These are phyloP conservation scores for Hylaeus anthracinus DNA, from an alignment of 1,140 invertebrate species.

Conservation along the genomic window DNA sequence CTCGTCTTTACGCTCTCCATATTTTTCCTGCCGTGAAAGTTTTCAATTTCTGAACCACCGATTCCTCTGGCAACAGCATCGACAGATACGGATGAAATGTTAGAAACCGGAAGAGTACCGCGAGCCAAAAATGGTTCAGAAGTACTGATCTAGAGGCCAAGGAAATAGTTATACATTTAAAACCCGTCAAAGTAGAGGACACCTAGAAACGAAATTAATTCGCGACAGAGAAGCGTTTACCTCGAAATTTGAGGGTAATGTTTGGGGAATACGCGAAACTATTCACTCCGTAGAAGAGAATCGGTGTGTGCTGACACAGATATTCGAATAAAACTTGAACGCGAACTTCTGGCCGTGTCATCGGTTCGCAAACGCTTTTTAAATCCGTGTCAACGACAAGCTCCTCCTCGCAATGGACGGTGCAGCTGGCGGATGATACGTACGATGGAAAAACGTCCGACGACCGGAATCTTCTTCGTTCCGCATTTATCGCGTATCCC, in stretches of 20 bases:
- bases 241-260: not conserved
- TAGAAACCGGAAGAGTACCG: no score
- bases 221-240: not conserved
- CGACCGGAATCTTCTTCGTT: constrained; percentile 7
- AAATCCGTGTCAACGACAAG: constrained; percentile 42
- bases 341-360: constrained; percentile 10
- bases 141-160: no score
- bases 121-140: no score
- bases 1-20: no score
- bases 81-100: no score
- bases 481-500: constrained; percentile 15
- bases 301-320: constrained; percentile 37
- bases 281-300: not conserved
- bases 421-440: constrained; percentile 30
- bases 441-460: constrained; percentile 23
- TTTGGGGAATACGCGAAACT: not conserved
- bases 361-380: constrained; percentile 25
- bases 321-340: constrained; percentile 42
- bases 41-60: no score
- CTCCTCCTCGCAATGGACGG: not conserved
- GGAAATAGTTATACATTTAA: no score
- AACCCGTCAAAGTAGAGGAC: no score
- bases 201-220: no score
- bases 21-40: no score
- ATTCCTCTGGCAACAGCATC: no score